Evolutionary conservation across 2,797 vertebrate species (phyloP), one percentile per base, ranked within the genome.

Genomic region (Oryzias sinensis): DNA sequence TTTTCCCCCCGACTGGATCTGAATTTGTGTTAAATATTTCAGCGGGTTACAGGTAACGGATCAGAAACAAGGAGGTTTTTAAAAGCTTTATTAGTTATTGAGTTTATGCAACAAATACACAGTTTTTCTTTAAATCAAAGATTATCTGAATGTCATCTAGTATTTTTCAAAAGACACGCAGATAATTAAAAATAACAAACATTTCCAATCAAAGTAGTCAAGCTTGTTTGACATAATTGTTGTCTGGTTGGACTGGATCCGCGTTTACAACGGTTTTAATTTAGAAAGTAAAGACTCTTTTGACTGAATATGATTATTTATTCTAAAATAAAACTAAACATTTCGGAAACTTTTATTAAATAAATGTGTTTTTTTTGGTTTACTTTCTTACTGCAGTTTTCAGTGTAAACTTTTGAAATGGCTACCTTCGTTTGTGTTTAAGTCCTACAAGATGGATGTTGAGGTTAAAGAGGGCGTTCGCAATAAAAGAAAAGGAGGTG

Each of bases 391-490:
- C 6, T 27, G 27, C 27, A 27, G 27, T 6, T 27, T 37, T 37
- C 11, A 37, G 3, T 37, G 33, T 37, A 3, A 37, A 37, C 33
- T 37, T 37, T 13, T 55, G 16, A 13, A 27, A 49, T 48, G 18
- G 40, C 49, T 52, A 45, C 48, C 25, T 54, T 65, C 49, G 24
- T 62, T 37, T 17, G 59, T 55, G 76, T 77, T 83, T 81, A 78
- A 70, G 64, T 85, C 75, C 82, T 74, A 73, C 43, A 24, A 71
- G 75, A 76, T 65, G 75, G 70, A 54, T 3, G 22, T 5, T 8
- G 74, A 59, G 84, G 80, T 87, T 62, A 85, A 61, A 57, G 77
- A 81, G 83, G 69, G 57, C 82, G 82, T 56, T 59, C 56, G 29
- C 59, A 58, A 62, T 55, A 62, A 74, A 78, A 62, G 56, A 79